A percentile compares a stretch with the other conserved stretches of the same genome.
phyloP scores from a whole-genome alignment of 2,888 invertebrate genomes.

The Gastrophysa polygoni region DNA sequence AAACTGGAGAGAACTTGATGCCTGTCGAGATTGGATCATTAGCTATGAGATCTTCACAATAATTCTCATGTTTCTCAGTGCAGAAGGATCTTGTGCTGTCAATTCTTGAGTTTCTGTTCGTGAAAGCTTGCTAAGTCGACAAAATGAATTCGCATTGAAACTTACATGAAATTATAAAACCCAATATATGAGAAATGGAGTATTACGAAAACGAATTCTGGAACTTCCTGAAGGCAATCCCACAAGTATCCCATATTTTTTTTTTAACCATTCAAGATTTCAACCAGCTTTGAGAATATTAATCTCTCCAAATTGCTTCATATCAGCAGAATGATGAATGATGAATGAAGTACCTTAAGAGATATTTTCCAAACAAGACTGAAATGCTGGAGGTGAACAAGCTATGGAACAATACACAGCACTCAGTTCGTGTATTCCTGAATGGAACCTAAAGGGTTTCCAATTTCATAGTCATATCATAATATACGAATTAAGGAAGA shows the following conservation, averaged over 20 bases:
- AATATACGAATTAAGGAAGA: constrained; percentile 13
- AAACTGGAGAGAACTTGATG: constrained; percentile 23
- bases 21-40: constrained; percentile 25
- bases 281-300: constrained; percentile 2
- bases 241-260: background rate
- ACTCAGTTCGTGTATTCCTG: constrained; percentile 29
- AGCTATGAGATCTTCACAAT: background rate
- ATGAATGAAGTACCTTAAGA: background rate
- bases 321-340: constrained; percentile 11
- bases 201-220: background rate
- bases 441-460: constrained; percentile 30
- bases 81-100: background rate
- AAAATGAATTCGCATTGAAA: background rate
- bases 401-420: constrained; percentile 23
- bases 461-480: constrained; percentile 26
- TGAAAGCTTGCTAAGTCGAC: background rate
- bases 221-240: background rate
- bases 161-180: background rate
- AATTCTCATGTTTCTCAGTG: background rate
- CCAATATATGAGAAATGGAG: background rate
- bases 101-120: background rate
- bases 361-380: constrained; percentile 9
- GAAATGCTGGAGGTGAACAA: constrained; percentile 9
- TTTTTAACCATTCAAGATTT: background rate
- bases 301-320: constrained; percentile 1